Conservation (phyloP, 2,113 vertebrate genomes). For the Nesospiza acunhae region DNA sequence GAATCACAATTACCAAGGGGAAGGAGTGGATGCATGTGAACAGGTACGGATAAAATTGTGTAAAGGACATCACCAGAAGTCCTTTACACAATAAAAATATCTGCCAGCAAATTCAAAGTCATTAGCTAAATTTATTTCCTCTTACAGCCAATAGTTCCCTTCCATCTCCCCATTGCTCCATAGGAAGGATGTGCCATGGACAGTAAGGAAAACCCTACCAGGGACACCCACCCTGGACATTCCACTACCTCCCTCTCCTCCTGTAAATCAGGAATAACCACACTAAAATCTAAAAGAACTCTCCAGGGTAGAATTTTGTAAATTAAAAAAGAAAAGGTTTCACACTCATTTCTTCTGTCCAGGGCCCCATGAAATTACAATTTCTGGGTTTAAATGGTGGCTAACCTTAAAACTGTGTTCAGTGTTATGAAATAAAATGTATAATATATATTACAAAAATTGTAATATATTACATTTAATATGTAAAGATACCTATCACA, state of each 20-base stretch:
- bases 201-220: not conserved
- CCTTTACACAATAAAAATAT: too few species aligned
- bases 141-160: not conserved
- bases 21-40: not conserved
- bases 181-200: not conserved
- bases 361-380: not conserved
- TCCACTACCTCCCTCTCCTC: not conserved
- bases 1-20: not conserved
- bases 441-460: not conserved
- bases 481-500: not conserved
- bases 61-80: not conserved
- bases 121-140: not conserved
- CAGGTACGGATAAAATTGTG: fast-evolving
- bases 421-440: not conserved
- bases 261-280: not conserved
- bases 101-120: not conserved
- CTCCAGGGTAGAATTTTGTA: not conserved
- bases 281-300: not conserved
- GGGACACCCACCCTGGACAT: not conserved
- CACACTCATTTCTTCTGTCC: not conserved
- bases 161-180: not conserved
- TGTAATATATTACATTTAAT: not conserved
- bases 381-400: not conserved
- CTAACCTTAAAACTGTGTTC: constrained; percentile 17
- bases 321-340: not conserved